Percentiles rank a stretch among this genome's conserved stretches.
Evolutionary conservation across 2,888 invertebrate genomes (phyloP).

Genomic region (Polia nebulosa): DNA sequence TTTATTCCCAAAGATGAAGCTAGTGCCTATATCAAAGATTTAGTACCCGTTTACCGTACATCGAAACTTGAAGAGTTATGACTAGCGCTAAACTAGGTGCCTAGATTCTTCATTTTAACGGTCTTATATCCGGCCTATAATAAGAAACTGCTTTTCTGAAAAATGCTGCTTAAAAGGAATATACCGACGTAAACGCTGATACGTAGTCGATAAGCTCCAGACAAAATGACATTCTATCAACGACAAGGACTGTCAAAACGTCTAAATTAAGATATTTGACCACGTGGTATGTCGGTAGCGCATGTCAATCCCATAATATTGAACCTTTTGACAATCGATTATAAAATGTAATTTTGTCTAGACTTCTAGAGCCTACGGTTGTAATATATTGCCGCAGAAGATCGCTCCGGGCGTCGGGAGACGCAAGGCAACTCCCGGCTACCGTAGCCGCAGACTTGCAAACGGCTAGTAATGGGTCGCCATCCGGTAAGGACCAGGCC

Average conservation of each 20-base stretch:
- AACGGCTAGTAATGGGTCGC: too few species aligned
- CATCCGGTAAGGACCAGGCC: too few species aligned
- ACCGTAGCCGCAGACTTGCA: too few species aligned
- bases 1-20: not conserved
- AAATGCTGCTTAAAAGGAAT: not conserved
- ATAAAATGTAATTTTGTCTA: too few species aligned
- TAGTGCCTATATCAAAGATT: slow-evolving; percentile 12
- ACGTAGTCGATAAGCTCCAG: not conserved
- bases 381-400: too few species aligned
- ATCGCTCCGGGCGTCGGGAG: too few species aligned
- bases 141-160: slow-evolving; percentile 1
- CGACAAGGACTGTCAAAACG: not conserved
- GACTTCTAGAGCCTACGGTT: not conserved
- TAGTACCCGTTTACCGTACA: slow-evolving; percentile 20
- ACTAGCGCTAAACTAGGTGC: not conserved
- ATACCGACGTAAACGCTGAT: not conserved
- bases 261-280: too few species aligned
- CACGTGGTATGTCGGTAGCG: too few species aligned
- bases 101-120: slow-evolving; percentile 18
- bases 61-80: slow-evolving; percentile 20
- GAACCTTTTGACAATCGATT: too few species aligned
- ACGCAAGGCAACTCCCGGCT: too few species aligned
- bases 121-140: slow-evolving; percentile 16
- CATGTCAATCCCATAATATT: too few species aligned
- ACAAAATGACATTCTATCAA: not conserved